These are phyloP conservation scores for Melanaphis sacchari DNA, from an alignment of 1,140 invertebrate genomes.

Conservation along the genomic window DNA sequence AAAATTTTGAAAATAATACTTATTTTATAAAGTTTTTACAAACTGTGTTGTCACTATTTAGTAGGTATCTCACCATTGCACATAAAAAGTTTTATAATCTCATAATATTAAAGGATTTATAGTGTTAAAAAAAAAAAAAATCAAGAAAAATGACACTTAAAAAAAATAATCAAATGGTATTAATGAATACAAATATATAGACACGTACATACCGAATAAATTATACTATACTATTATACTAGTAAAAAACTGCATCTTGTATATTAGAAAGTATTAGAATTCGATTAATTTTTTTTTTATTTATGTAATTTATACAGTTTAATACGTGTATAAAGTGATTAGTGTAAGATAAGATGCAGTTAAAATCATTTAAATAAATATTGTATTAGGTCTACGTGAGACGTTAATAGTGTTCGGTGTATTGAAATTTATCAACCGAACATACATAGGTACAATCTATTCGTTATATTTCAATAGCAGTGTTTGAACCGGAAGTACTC, in stretches of 20 bases:
- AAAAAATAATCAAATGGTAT: background rate
- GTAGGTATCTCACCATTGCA: background rate
- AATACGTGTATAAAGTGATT: no score
- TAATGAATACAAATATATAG: background rate
- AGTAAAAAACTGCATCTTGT: background rate
- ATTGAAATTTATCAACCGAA: no score
- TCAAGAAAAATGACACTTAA: background rate
- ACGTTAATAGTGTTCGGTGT: no score
- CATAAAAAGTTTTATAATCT: background rate
- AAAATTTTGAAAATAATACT: no score
- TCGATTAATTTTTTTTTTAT: no score
- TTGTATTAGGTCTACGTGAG: background rate
- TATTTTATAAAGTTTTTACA: background rate
- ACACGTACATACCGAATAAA: background rate
- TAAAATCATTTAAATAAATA: background rate
- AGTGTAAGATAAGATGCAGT: background rate
- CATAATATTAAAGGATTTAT: background rate
- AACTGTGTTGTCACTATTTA: background rate
- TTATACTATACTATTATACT: background rate
- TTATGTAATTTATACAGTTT: no score
- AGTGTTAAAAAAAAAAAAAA: background rate
- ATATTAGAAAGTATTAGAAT: background rate
- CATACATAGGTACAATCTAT: background rate
- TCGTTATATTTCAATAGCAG: background rate
- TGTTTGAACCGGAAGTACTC: constrained; percentile 60